Conservation (phyloP, 2,888 invertebrate genomes). For the Aleiodes leptofemur region DNA sequence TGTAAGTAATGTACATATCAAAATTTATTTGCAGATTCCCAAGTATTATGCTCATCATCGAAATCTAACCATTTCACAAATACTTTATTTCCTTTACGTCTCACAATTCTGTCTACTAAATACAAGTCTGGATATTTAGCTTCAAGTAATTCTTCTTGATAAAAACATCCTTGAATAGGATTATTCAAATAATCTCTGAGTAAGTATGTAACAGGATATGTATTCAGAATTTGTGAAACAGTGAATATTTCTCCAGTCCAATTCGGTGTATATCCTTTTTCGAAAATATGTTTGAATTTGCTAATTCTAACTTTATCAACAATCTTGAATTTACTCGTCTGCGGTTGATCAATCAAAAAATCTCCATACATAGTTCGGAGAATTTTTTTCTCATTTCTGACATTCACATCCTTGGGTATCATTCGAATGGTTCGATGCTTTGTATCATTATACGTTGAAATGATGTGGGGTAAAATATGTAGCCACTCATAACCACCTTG, state of each 20-base stretch:
- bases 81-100: constrained; percentile 34
- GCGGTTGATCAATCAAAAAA: no score
- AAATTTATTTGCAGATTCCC: constrained; percentile 34
- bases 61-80: constrained; percentile 42
- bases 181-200: constrained; percentile 54
- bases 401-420: constrained; percentile 54
- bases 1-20: neutral
- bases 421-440: constrained; percentile 67
- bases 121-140: constrained; percentile 41
- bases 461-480: constrained; percentile 45
- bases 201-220: constrained; percentile 59
- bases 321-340: constrained; percentile 53
- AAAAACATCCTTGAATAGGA: constrained; percentile 61
- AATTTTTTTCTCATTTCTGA: constrained; percentile 42
- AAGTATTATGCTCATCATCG: constrained; percentile 36
- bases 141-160: constrained; percentile 57
- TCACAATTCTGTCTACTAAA: constrained; percentile 43
- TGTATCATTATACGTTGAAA: constrained; percentile 61
- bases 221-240: no score
- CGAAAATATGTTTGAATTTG: neutral
- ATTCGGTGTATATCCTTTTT: constrained; percentile 33
- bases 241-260: no score
- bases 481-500: constrained; percentile 40
- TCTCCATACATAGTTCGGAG: no score
- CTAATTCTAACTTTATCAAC: constrained; percentile 64